These are phyloP conservation scores for Stercorarius parasiticus DNA, from an alignment of 2,113 vertebrate genomes.

Conservation along the genomic window DNA sequence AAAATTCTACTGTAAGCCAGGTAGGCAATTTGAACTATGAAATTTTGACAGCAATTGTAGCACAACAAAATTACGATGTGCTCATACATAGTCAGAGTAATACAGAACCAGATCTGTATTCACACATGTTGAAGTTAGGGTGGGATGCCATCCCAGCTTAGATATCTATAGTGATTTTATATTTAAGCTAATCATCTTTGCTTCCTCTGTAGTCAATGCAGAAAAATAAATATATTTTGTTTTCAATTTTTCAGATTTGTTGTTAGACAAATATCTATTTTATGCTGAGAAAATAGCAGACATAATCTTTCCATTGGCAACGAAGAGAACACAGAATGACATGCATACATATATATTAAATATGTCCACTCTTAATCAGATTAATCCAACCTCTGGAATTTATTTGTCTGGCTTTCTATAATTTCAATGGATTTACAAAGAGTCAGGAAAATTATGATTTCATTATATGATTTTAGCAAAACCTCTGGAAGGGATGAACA, in stretches of 20 bases:
- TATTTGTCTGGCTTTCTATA: background rate
- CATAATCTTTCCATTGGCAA: background rate
- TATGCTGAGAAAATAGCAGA: background rate
- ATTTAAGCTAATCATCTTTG: background rate
- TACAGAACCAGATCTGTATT: background rate
- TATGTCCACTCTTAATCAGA: background rate
- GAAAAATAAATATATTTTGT: background rate
- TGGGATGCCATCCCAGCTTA: background rate
- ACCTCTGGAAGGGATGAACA: background rate
- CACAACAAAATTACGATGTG: background rate
- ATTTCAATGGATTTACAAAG: background rate
- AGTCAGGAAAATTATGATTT: background rate
- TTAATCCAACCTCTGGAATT: background rate
- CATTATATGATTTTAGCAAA: background rate
- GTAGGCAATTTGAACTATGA: background rate
- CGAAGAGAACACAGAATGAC: background rate
- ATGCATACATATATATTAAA: background rate
- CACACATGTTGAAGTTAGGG: background rate
- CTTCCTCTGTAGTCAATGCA: background rate
- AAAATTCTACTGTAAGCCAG: background rate
- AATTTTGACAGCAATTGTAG: background rate
- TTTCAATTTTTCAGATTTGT: background rate
- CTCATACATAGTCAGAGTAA: background rate
- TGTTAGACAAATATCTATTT: background rate
- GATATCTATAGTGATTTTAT: background rate